Conservation (phyloP, 2,113 vertebrate species). For the Forbesichthys agassizii region DNA sequence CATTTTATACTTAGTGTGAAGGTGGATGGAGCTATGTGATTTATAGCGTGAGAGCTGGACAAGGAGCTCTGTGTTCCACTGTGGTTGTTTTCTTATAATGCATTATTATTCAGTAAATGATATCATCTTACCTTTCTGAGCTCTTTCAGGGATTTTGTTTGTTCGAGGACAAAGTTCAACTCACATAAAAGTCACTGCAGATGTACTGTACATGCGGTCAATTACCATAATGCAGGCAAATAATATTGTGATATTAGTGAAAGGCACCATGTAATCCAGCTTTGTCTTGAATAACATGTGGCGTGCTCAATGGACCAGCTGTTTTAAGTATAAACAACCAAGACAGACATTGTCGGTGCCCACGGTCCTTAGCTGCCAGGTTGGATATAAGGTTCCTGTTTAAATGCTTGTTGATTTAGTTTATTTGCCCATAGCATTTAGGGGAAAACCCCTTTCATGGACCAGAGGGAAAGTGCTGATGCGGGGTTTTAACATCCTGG, state of each 20-base stretch:
- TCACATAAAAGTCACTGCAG: conserved; percentile 59
- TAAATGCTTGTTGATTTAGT: conserved; percentile 54
- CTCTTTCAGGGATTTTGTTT: conserved; percentile 44
- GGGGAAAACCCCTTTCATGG: conserved; percentile 54
- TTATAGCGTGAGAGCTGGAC: conserved; percentile 53
- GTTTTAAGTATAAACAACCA: conserved; percentile 65
- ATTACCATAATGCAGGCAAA: conserved; percentile 64
- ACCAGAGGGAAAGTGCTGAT: conserved; percentile 57
- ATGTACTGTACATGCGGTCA: conserved; percentile 47
- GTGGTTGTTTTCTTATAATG: conserved; percentile 52
- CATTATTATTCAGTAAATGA: conserved; percentile 47
- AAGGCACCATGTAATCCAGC: conserved; percentile 64
- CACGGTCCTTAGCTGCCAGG: conserved; percentile 43
- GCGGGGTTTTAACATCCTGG: conserved; percentile 54
- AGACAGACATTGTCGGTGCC: conserved; percentile 45
- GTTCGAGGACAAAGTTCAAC: conserved; percentile 46
- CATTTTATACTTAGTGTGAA: conserved; percentile 48
- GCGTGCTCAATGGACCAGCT: conserved; percentile 54
- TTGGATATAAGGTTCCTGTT: conserved; percentile 60
- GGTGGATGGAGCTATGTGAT: conserved; percentile 43
- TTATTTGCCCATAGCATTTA: conserved; percentile 54
- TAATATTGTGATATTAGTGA: conserved; percentile 65
- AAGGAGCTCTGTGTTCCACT: conserved; percentile 60
- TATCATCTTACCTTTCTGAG: conserved; percentile 59
- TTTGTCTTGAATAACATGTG: conserved; percentile 65